A percentile compares a stretch with the other conserved stretches of the same genome.
Evolutionary conservation across 2,888 invertebrate species (phyloP).

Genomic region (Agrochola lychnidis): DNA sequence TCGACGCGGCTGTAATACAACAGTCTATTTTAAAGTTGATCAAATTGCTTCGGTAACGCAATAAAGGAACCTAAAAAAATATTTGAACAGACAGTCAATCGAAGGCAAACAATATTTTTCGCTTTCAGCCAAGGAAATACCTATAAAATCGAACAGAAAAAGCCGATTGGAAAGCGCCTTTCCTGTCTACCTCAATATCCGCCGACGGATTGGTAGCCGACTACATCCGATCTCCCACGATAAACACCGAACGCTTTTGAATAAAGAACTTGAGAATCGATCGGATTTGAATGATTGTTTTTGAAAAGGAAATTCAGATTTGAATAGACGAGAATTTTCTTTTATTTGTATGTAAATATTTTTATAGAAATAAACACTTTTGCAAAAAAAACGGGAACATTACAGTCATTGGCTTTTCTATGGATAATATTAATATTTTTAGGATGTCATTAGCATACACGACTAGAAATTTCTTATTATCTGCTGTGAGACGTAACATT

Average conservation of each 20-base stretch:
- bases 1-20: too few relatives aligned
- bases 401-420: too few relatives aligned
- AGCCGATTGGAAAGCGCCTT: constrained; percentile 24
- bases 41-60: constrained; percentile 2
- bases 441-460: too few relatives aligned
- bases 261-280: constrained; percentile 49
- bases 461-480: too few relatives aligned
- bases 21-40: not conserved
- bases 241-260: constrained; percentile 52
- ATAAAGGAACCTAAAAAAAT: not conserved
- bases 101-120: constrained; percentile 8
- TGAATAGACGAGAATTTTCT: not conserved
- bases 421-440: too few relatives aligned
- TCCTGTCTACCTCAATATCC: constrained; percentile 60
- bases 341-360: constrained; percentile 41
- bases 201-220: constrained; percentile 49
- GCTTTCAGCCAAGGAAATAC: constrained; percentile 15
- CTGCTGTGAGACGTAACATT: too few relatives aligned
- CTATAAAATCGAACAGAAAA: constrained; percentile 32
- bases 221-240: constrained; percentile 57
- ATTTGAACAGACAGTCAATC: not conserved
- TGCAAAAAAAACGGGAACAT: too few relatives aligned
- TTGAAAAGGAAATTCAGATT: constrained; percentile 33
- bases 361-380: constrained; percentile 28
- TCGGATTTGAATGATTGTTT: constrained; percentile 43